Percentiles rank a stretch among this genome's conserved stretches.
Evolutionary conservation across 2,797 vertebrate species (phyloP).

Genomic region (Atherinosoma microstoma): DNA sequence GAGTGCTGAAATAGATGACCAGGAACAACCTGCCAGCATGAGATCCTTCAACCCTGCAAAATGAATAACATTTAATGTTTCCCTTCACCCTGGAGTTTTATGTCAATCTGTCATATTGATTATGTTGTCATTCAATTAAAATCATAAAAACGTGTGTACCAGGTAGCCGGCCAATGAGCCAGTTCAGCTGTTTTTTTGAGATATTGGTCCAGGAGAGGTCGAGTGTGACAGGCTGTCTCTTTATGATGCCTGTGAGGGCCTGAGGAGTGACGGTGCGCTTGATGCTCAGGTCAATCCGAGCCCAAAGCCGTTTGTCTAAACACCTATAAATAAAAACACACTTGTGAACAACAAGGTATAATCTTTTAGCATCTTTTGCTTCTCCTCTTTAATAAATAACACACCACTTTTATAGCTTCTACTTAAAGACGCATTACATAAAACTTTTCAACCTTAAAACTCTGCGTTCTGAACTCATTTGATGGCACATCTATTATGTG

Average conservation of each 20-base stretch:
- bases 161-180: conserved; percentile 95
- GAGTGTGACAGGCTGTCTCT: conserved; percentile 93
- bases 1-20: conserved; percentile 94
- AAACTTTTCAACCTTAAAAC: too few relatives aligned
- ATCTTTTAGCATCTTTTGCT: too few relatives aligned
- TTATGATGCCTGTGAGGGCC: conserved; percentile 96
- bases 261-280: conserved; percentile 94
- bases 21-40: conserved; percentile 94
- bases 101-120: not conserved
- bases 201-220: conserved; percentile 98
- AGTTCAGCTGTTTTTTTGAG: conserved; percentile 97
- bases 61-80: not conserved
- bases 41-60: conserved; percentile 93
- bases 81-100: not conserved
- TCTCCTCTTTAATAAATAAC: too few relatives aligned
- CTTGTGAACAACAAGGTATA: conserved; percentile 3
- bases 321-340: conserved; percentile 83
- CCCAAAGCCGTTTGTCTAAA: conserved; percentile 97
- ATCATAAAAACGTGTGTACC: conserved; percentile 71
- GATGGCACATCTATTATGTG: too few relatives aligned
- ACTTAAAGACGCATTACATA: too few relatives aligned
- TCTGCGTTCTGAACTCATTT: too few relatives aligned
- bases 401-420: too few relatives aligned
- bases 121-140: not conserved
- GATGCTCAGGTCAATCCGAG: conserved; percentile 93